Conservation (phyloP, 2,113 vertebrate genomes). For the Amblyopsis rosae region DNA sequence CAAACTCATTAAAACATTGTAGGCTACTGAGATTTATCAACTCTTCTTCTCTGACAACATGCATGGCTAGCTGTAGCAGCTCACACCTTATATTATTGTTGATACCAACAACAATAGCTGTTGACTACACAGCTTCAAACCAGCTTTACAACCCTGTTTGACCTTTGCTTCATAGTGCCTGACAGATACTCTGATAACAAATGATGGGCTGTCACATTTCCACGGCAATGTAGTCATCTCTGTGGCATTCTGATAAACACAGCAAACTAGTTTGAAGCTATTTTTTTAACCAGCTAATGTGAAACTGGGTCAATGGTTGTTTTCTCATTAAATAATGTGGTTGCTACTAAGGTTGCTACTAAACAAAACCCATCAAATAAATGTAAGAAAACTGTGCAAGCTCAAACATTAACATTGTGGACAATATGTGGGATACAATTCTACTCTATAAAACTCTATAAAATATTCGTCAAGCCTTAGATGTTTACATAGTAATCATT, state of each 20-base stretch:
- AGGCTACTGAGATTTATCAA: no score
- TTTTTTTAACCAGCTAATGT: not conserved
- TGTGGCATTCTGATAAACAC: not conserved
- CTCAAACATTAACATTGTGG: no score
- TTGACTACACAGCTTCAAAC: slow-evolving; percentile 9
- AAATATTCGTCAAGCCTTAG: no score
- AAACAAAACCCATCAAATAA: no score
- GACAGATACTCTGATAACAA: slow-evolving; percentile 19
- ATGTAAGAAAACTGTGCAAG: no score
- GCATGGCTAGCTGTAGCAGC: not conserved
- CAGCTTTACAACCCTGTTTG: slow-evolving; percentile 3
- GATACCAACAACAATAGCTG: slow-evolving; percentile 43
- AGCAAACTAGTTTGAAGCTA: not conserved
- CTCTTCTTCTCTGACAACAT: slow-evolving; percentile 1
- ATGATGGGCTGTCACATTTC: slow-evolving; percentile 6
- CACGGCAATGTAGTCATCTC: slow-evolving; percentile 15
- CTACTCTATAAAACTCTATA: no score
- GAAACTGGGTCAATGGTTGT: not conserved
- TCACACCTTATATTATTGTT: slow-evolving; percentile 28
- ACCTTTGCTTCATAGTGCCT: slow-evolving; percentile 8
- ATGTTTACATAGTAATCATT: no score
- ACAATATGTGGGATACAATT: no score
- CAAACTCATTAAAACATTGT: no score
- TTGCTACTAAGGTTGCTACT: no score
- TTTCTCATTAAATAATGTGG: not conserved